Percentiles rank a stretch among this genome's conserved stretches.
Evolutionary conservation across 2,888 invertebrate genomes (phyloP).

Genomic region (Drosophila tripunctata): DNA sequence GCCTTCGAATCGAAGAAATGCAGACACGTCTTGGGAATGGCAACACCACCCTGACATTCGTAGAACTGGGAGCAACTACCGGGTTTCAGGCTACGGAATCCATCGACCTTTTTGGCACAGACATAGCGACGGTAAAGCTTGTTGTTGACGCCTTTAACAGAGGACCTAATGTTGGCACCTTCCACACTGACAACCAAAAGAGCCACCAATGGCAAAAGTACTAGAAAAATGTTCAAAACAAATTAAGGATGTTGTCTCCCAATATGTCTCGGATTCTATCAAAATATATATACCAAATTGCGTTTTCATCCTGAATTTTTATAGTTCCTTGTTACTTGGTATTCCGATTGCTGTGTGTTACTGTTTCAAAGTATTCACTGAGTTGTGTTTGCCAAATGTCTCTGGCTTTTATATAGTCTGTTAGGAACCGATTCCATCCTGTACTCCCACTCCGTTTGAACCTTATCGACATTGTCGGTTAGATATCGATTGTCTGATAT

Average conservation of each 20-base stretch:
- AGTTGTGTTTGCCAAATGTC: slow-evolving; percentile 1
- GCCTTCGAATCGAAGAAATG: slow-evolving; percentile 66
- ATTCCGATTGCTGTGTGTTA: too few relatives aligned
- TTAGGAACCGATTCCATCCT: neutral
- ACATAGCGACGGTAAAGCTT: slow-evolving; percentile 55
- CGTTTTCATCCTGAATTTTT: slow-evolving; percentile 19
- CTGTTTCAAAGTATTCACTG: neutral
- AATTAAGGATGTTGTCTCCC: neutral
- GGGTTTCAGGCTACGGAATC: slow-evolving; percentile 76
- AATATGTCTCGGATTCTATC: neutral
- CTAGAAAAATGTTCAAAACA: neutral
- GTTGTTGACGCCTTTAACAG: neutral
- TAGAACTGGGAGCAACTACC: slow-evolving; percentile 81
- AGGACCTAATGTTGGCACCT: slow-evolving; percentile 7
- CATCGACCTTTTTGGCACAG: slow-evolving; percentile 70
- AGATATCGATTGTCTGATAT: slow-evolving; percentile 3
- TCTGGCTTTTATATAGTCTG: slow-evolving; percentile 13
- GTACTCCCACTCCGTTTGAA: too few relatives aligned
- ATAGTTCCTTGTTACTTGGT: neutral
- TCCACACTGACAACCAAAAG: slow-evolving; percentile 5
- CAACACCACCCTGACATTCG: slow-evolving; percentile 68
- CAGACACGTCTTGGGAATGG: slow-evolving; percentile 60
- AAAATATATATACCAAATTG: slow-evolving; percentile 20
- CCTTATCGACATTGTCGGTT: slow-evolving; percentile 9
- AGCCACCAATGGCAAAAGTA: slow-evolving; percentile 19